Evolutionary conservation across 64 coral and sea anemone species (phyloP).

Genomic region (Actinia tenebrosa): DNA sequence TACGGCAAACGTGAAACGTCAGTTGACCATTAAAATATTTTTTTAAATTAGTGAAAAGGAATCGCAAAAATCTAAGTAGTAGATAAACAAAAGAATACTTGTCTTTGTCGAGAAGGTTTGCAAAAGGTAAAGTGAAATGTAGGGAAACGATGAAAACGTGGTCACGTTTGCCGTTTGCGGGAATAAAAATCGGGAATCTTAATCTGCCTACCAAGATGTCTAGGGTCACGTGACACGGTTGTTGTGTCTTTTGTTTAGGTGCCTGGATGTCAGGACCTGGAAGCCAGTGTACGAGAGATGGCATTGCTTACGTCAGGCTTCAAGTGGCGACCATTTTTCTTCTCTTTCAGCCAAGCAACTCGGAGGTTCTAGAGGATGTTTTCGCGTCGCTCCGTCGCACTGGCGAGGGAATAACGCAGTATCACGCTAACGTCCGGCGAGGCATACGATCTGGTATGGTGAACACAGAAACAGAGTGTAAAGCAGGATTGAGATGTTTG

Average conservation of each 20-base stretch:
- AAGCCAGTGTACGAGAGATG: slow-evolving; percentile 6
- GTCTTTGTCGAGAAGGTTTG: too few relatives aligned
- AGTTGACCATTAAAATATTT: too few relatives aligned
- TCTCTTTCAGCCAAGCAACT: slow-evolving; percentile 13
- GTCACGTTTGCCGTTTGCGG: too few relatives aligned
- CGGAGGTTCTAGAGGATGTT: slow-evolving; percentile 23
- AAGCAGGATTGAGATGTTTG: slow-evolving; percentile 27
- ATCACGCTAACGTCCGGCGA: slow-evolving; percentile 24
- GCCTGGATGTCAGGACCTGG: slow-evolving; percentile 45
- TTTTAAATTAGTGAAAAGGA: too few relatives aligned
- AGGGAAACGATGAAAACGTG: too few relatives aligned
- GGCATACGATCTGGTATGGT: slow-evolving; percentile 51
- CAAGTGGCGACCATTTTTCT: slow-evolving; percentile 21
- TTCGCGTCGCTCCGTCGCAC: slow-evolving; percentile 5
- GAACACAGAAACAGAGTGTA: slow-evolving; percentile 18
- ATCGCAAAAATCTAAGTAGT: too few relatives aligned
- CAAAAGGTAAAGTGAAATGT: too few relatives aligned
- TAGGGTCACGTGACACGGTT: too few relatives aligned
- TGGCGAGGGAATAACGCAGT: slow-evolving; percentile 17
- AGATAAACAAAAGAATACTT: too few relatives aligned
- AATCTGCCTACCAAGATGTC: not conserved
- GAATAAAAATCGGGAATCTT: not conserved
- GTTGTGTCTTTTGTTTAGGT: not conserved
- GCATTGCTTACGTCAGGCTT: slow-evolving; percentile 16
- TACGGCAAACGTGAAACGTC: too few relatives aligned